Conservation (phyloP, 2,113 vertebrate species). For the Phasianus colchicus region DNA sequence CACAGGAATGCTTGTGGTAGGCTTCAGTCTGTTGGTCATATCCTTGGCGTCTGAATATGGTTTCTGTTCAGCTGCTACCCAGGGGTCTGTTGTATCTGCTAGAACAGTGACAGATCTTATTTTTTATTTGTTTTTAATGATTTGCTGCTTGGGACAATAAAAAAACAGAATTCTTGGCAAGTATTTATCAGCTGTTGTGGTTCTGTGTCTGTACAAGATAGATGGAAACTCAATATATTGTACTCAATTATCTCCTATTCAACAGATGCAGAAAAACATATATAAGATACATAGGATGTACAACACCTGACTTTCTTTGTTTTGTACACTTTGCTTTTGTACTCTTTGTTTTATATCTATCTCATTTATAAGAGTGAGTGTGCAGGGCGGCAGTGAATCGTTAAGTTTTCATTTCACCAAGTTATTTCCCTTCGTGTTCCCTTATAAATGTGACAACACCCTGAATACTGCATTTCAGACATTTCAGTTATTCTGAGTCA, state of each 20-base stretch:
- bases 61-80: neutral
- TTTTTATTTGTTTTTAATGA: neutral
- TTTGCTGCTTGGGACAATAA: constrained; percentile 29
- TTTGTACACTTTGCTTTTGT: neutral
- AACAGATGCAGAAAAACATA: neutral
- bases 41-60: neutral
- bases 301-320: neutral
- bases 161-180: constrained; percentile 9
- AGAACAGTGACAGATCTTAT: neutral
- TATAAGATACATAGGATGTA: neutral
- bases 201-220: neutral
- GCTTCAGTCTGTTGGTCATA: neutral
- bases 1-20: neutral
- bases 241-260: neutral
- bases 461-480: neutral
- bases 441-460: neutral
- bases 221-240: neutral
- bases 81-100: constrained; percentile 23
- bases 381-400: neutral
- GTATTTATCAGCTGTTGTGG: neutral
- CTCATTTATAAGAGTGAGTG: neutral
- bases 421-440: neutral
- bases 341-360: neutral
- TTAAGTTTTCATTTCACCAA: neutral
- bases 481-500: neutral